phyloP scores from a whole-genome alignment of 2,113 vertebrate species.

The Geococcyx californianus region DNA sequence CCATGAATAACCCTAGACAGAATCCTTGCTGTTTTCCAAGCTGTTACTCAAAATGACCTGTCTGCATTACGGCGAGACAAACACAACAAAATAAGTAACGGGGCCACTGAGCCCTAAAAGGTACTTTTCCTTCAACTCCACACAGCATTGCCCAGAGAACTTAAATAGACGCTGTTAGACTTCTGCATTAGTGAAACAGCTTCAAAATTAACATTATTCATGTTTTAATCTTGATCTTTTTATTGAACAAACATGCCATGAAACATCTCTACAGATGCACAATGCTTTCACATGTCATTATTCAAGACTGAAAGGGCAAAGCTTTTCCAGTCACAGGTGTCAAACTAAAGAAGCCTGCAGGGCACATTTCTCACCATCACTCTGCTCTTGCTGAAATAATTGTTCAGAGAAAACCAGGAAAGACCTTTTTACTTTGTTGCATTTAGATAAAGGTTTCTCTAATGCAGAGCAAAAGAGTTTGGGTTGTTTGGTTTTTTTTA shows the following conservation, averaged over 20 bases:
- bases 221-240: not conserved
- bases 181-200: not conserved
- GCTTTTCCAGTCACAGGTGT: not conserved
- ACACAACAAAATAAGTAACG: not conserved
- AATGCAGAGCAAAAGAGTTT: not conserved
- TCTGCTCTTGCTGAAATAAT: constrained; percentile 11
- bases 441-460: not conserved
- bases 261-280: not conserved
- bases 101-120: rapidly evolving
- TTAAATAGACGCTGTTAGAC: not conserved
- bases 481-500: not conserved
- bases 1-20: not conserved
- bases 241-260: not conserved
- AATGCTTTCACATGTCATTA: not conserved
- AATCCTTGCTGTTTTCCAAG: not conserved
- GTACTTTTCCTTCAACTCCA: not conserved
- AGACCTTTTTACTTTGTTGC: not conserved
- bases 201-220: not conserved
- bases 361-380: not conserved
- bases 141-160: not conserved
- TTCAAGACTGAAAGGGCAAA: constrained; percentile 9
- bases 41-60: not conserved
- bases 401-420: not conserved
- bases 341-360: not conserved
- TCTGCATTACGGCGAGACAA: not conserved